Percentiles rank a stretch among this genome's conserved stretches.
Evolutionary conservation across 1,140 invertebrate species (phyloP).

Genomic region (Reticulitermes speratus): DNA sequence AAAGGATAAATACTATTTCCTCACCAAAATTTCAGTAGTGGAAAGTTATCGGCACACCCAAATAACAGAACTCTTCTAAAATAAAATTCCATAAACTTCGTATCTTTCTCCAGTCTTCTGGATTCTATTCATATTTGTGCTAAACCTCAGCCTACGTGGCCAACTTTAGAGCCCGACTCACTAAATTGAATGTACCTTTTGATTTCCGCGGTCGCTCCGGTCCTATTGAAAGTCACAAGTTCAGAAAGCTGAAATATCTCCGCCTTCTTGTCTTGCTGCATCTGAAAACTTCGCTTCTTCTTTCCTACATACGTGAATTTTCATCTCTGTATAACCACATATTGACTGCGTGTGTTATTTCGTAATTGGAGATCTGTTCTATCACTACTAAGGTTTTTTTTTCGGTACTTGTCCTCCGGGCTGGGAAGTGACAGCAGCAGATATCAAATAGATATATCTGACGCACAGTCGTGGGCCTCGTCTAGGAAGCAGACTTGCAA

Average conservation of each 20-base stretch:
- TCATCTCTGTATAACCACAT: neutral
- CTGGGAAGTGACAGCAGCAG: neutral
- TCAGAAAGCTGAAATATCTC: neutral
- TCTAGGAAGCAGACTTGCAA: neutral
- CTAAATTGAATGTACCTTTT: neutral
- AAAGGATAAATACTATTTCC: neutral
- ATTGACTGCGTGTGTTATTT: neutral
- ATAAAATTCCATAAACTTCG: neutral
- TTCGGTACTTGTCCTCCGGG: neutral
- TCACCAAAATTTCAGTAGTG: neutral
- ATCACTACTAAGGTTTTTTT: neutral
- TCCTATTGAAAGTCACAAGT: neutral
- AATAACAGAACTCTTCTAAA: neutral
- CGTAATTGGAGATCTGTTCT: neutral
- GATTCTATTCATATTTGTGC: neutral
- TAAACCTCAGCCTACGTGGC: neutral
- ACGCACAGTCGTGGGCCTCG: neutral
- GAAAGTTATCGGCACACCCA: neutral
- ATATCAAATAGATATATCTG: neutral
- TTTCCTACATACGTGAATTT: neutral
- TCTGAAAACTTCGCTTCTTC: neutral
- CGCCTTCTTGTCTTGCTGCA: neutral
- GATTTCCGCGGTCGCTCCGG: neutral
- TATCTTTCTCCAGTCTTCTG: neutral
- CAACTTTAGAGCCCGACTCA: neutral